Conservation (phyloP, 2,888 invertebrate genomes). For the Pantelozetes paolii region DNA sequence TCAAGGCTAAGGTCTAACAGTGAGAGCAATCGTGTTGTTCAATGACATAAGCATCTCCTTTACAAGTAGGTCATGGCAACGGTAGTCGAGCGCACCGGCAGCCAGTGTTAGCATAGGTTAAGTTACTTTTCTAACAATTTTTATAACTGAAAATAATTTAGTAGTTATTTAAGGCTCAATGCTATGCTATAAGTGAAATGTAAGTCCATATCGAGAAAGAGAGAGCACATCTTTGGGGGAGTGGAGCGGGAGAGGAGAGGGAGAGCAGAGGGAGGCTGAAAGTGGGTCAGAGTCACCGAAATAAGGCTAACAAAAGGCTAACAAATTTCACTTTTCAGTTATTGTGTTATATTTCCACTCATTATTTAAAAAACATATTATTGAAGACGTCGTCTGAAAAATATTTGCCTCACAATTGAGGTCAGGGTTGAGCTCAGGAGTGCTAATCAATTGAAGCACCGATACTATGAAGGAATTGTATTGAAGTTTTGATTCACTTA, state of each 20-base stretch:
- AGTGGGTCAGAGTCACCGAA: slow-evolving; percentile 30
- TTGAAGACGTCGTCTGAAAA: slow-evolving; percentile 12
- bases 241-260: slow-evolving; percentile 15
- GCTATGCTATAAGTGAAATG: neutral
- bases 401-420: neutral
- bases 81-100: neutral
- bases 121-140: slow-evolving; percentile 28
- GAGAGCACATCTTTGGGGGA: slow-evolving; percentile 34
- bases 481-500: neutral
- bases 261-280: slow-evolving; percentile 29
- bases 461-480: neutral
- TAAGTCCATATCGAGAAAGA: neutral
- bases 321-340: slow-evolving; percentile 37
- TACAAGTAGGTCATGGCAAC: slow-evolving; percentile 32
- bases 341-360: slow-evolving; percentile 26
- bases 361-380: slow-evolving; percentile 31
- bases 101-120: slow-evolving; percentile 23
- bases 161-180: slow-evolving; percentile 1
- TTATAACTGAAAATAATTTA: slow-evolving; percentile 24
- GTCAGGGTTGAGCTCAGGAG: slow-evolving; percentile 16
- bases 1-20: slow-evolving; percentile 37
- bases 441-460: neutral
- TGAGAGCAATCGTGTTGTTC: slow-evolving; percentile 36
- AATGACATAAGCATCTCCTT: slow-evolving; percentile 37
- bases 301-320: slow-evolving; percentile 38